These are phyloP conservation scores for Sesia apiformis DNA, from an alignment of 2,888 invertebrate species.

Conservation along the genomic window DNA sequence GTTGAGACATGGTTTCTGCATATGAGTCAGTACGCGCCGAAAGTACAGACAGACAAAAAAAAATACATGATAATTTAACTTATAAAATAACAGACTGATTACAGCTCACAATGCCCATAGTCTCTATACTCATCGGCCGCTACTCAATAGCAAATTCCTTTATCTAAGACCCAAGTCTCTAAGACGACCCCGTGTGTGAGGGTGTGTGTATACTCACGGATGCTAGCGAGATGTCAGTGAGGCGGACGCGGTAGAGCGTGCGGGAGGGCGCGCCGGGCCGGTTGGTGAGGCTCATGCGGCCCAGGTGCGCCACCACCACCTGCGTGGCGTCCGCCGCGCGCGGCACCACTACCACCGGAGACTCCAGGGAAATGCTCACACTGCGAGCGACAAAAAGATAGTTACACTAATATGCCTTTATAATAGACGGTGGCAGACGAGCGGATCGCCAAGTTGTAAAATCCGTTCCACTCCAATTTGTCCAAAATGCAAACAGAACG, in stretches of 20 bases:
- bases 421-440: not conserved
- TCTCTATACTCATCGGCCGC: too few species aligned
- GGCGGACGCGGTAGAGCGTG: conserved; percentile 78
- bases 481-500: not conserved
- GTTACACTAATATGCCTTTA: not conserved
- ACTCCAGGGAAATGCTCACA: conserved; percentile 87
- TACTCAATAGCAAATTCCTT: too few species aligned
- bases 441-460: conserved; percentile 1
- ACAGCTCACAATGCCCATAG: too few species aligned
- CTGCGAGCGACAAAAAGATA: conserved; percentile 42
- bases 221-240: conserved; percentile 91
- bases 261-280: conserved; percentile 46
- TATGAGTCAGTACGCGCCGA: not conserved
- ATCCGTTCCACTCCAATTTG: not conserved
- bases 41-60: not conserved
- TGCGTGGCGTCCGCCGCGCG: conserved; percentile 83
- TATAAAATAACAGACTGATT: too few species aligned
- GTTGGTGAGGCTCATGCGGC: conserved; percentile 82
- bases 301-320: conserved; percentile 93
- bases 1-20: not conserved
- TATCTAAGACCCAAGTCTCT: too few species aligned
- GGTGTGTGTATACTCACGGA: conserved; percentile 64
- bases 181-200: too few species aligned
- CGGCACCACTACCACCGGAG: conserved; percentile 93
- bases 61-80: too few species aligned